Conservation (phyloP, 2,888 invertebrate species). For the Scaptomyza reducta region DNA sequence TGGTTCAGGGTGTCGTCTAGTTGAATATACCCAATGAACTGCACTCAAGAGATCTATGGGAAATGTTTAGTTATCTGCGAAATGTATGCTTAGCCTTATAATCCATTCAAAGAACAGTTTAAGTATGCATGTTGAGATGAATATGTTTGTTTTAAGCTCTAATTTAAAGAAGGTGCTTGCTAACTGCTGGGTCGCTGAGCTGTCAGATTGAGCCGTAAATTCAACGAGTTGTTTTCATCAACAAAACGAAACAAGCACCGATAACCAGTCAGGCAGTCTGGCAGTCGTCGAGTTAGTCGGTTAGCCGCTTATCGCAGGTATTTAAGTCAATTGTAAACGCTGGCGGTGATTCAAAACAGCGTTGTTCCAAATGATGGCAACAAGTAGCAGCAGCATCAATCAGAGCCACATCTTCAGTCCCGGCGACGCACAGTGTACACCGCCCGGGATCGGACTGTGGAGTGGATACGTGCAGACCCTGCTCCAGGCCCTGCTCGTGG, state of each 20-base stretch:
- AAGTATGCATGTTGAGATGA: too few species aligned
- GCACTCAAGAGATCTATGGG: too few species aligned
- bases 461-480: conserved; percentile 85
- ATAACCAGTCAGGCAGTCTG: conserved; percentile 9
- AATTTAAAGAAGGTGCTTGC: neutral
- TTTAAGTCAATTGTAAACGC: conserved; percentile 48
- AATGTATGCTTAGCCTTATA: too few species aligned
- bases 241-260: neutral
- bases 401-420: neutral
- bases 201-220: neutral
- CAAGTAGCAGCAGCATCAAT: conserved; percentile 6
- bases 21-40: too few species aligned
- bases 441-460: conserved; percentile 68
- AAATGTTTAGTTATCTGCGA: too few species aligned
- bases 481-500: conserved; percentile 86
- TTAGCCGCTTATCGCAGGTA: conserved; percentile 51
- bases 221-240: neutral
- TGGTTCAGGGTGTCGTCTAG: too few species aligned
- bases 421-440: conserved; percentile 58
- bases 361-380: conserved; percentile 34
- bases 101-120: too few species aligned
- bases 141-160: neutral
- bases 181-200: neutral
- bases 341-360: conserved; percentile 30
- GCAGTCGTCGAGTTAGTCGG: neutral